Evolutionary conservation across 2,888 invertebrate genomes (phyloP).

Genomic region (Epiblema foenella): DNA sequence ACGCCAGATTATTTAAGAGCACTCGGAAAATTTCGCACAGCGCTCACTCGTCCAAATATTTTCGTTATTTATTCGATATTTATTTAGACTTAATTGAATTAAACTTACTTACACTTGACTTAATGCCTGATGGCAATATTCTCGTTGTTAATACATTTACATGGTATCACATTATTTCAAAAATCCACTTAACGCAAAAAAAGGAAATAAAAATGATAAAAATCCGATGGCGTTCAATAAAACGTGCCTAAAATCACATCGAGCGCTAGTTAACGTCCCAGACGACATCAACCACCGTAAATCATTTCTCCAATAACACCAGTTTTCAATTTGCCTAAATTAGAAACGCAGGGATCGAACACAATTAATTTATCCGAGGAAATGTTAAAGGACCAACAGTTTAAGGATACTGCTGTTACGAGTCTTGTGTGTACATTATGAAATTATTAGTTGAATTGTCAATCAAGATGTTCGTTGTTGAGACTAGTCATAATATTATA

Average conservation of each 20-base stretch:
- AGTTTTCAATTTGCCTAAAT: conserved; percentile 36
- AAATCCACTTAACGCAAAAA: neutral
- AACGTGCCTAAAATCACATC: conserved; percentile 24
- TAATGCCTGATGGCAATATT: too few relatives aligned
- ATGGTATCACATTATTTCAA: neutral
- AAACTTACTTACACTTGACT: too few relatives aligned
- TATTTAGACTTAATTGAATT: too few relatives aligned
- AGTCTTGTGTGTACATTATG: too few relatives aligned
- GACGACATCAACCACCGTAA: conserved; percentile 11
- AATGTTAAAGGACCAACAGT: conserved; percentile 21
- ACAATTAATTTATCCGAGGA: conserved; percentile 35
- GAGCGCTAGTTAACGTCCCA: conserved; percentile 26
- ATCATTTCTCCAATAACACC: conserved; percentile 32
- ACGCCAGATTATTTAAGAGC: too few relatives aligned
- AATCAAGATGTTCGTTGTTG: too few relatives aligned
- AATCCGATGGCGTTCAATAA: conserved; percentile 6
- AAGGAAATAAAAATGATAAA: conserved; percentile 4
- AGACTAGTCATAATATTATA: too few relatives aligned
- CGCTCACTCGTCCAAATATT: too few relatives aligned
- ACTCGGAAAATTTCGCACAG: too few relatives aligned
- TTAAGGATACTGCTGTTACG: neutral
- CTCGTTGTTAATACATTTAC: too few relatives aligned
- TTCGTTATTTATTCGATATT: too few relatives aligned
- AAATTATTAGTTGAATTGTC: too few relatives aligned
- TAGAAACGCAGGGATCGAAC: conserved; percentile 31